phyloP scores from a whole-genome alignment of 2,113 vertebrate genomes.

The Neogale vison region DNA sequence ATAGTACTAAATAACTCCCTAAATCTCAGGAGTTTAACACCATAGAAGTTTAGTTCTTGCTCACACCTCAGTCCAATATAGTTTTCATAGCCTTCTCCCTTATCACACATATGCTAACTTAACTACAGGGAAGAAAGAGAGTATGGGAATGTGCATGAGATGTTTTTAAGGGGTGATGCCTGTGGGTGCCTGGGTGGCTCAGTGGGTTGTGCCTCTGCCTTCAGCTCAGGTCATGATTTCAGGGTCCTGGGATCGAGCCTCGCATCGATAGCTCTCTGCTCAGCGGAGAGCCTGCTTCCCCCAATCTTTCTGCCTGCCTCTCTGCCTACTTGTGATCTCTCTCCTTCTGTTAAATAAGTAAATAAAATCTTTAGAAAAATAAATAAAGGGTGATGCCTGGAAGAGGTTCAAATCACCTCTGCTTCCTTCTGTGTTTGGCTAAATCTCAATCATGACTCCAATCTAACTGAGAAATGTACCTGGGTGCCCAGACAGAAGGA shows the following conservation, averaged over 20 bases:
- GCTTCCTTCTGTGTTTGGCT: neutral
- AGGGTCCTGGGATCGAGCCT: too few species aligned
- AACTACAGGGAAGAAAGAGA: neutral
- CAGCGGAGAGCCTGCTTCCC: too few species aligned
- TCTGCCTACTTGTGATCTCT: too few species aligned
- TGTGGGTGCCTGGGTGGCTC: too few species aligned
- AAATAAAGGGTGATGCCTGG: neutral
- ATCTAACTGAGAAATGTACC: neutral
- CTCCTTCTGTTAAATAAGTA: too few species aligned
- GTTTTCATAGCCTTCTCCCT: neutral
- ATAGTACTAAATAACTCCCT: neutral
- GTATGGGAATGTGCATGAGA: neutral
- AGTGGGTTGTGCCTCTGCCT: too few species aligned
- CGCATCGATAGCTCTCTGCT: too few species aligned
- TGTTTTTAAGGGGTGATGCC: neutral
- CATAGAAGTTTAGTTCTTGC: neutral
- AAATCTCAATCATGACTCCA: neutral
- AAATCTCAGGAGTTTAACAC: neutral
- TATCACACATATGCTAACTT: neutral
- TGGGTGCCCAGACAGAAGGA: neutral
- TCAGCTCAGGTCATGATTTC: too few species aligned
- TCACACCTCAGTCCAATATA: neutral
- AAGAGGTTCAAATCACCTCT: neutral
- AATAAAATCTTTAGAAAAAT: too few species aligned
- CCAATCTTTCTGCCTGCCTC: too few species aligned